Base-by-base conservation (phyloP, 2,888 invertebrate species). In the Idaea straminata region DNA sequence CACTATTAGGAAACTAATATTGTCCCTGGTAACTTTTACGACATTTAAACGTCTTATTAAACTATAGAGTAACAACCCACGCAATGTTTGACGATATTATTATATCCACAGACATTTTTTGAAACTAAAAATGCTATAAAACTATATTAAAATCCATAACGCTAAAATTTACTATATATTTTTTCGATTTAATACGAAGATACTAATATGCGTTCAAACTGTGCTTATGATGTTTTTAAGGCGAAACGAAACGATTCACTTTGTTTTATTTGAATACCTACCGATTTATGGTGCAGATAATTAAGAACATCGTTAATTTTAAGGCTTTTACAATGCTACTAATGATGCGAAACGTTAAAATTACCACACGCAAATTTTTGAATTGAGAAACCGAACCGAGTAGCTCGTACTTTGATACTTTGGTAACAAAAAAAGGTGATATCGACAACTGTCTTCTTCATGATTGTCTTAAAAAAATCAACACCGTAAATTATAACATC, bases 401-500 rank as follows among this genome's bases (percentile, higher is more conserved):
- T 6, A 47, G 47, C 47, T 7, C 47, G 47, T 10, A 47, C 10
- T 47, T 7, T 47, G 64, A 47, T 15, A 57, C 16, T n/a, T 61
- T 16, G 60, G 10, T 57, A 36, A 59, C 59, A 36, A 35, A 35
- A 59, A 58, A 16, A 69, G 64, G 38, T 25, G 25, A 78, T 78
- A 81, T 80, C 79, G 74, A 80, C 77, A 79, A 76, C 73, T 75
- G 74, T 73, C 79, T 76, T 73, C 64, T 71, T 47, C 47, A 4
- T 47, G 79, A 83, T 81, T 84, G 82, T 83, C 76, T 79, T 77
- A 82, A 78, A 47, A 25, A 25, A 25, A 2, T 25, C 64, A 58
- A 66, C 76, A 79, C 80, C 80, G 84, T 91, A 91, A 91, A 88
- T 91, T 87, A 91, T 81, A 80, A 78, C 83, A 80, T 88, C 82